A percentile compares a stretch with the other conserved stretches of the same genome.
phyloP scores from a whole-genome alignment of 2,797 vertebrate species.

The Molossus molossus region DNA sequence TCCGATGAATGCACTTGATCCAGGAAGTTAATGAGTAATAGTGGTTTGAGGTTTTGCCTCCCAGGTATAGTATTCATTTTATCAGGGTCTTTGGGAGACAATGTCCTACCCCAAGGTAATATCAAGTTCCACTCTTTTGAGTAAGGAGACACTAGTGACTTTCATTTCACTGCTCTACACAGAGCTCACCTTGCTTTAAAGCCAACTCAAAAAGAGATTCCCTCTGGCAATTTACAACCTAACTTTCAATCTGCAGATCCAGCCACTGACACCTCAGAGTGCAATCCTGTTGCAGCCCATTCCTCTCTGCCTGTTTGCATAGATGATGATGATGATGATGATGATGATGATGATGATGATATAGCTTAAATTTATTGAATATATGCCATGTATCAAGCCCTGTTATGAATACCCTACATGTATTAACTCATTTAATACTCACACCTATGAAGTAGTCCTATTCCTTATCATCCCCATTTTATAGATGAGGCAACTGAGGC shows the following conservation, averaged over 20 bases:
- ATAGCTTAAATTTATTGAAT: constrained; percentile 25
- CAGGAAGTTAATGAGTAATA: background rate
- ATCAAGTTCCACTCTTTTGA: constrained; percentile 36
- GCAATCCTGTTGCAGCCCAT: background rate
- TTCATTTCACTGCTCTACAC: constrained; percentile 49
- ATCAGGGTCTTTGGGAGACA: background rate
- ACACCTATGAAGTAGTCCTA: background rate
- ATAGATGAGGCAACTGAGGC: background rate
- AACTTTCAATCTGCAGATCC: constrained; percentile 28
- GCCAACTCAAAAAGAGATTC: background rate
- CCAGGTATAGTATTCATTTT: constrained; percentile 5
- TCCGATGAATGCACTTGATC: constrained; percentile 37
- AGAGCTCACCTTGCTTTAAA: constrained; percentile 45
- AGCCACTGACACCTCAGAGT: background rate
- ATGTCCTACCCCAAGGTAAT: background rate
- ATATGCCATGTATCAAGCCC: background rate
- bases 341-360: background rate
- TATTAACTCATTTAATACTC: background rate
- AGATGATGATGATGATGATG: background rate
- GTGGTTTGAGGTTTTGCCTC: constrained; percentile 52
- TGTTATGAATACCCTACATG: background rate
- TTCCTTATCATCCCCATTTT: constrained; percentile 44
- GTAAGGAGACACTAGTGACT: constrained; percentile 1
- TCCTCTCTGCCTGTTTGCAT: background rate
- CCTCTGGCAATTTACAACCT: background rate